Evolutionary conservation across 2,113 vertebrate species (phyloP).

Genomic region (Capreolus pygargus): DNA sequence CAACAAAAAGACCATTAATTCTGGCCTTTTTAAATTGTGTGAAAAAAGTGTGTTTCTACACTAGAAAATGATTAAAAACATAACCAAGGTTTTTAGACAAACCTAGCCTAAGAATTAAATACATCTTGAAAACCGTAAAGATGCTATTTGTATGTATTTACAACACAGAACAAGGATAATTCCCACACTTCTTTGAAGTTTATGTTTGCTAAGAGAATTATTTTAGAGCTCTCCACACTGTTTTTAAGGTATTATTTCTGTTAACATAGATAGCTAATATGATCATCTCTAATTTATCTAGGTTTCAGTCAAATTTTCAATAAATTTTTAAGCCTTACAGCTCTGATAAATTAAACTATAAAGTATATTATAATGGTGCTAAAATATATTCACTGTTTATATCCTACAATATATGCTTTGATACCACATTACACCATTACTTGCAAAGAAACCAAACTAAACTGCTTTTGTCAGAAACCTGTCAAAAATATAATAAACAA

Average conservation of each 20-base stretch:
- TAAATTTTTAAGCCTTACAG: neutral
- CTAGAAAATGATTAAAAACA: neutral
- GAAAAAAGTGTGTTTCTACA: neutral
- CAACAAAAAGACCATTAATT: neutral
- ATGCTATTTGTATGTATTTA: slow-evolving; percentile 3
- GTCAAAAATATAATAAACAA: slow-evolving; percentile 2
- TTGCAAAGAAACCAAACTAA: slow-evolving; percentile 19
- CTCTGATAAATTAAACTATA: slow-evolving; percentile 19
- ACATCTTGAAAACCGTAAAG: neutral
- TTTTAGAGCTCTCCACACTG: neutral
- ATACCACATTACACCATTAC: neutral
- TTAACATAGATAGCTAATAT: neutral
- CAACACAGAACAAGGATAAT: neutral
- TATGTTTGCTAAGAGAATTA: slow-evolving; percentile 3
- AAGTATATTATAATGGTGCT: neutral
- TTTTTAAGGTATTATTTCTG: slow-evolving; percentile 9
- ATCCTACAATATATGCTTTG: neutral
- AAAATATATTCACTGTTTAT: slow-evolving; percentile 28
- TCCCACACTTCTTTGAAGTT: neutral
- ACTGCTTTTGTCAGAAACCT: neutral
- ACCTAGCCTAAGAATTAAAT: neutral
- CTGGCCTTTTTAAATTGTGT: neutral
- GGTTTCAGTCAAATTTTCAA: slow-evolving; percentile 13
- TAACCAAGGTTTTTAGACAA: neutral
- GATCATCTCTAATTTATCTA: neutral